phyloP scores from a whole-genome alignment of 2,113 vertebrate species.

The Pangasianodon hypophthalmus region DNA sequence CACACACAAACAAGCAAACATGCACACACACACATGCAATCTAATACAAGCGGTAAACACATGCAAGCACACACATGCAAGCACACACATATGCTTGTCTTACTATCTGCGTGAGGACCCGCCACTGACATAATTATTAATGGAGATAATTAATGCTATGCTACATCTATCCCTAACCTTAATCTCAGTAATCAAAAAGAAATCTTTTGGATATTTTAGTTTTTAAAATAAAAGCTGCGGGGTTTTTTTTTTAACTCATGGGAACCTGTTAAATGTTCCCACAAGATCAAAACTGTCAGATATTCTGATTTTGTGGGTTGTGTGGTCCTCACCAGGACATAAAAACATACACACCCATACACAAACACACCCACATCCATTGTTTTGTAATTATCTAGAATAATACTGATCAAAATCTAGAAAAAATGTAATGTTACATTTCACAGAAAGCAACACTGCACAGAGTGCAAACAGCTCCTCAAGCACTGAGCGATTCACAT shows the following conservation, averaged over 20 bases:
- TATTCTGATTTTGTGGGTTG: neutral
- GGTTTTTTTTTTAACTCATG: neutral
- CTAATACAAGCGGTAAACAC: neutral
- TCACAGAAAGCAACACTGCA: neutral
- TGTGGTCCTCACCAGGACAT: neutral
- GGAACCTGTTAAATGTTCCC: neutral
- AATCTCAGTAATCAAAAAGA: neutral
- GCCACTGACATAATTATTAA: neutral
- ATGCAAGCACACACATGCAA: conserved; percentile 4
- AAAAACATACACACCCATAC: neutral
- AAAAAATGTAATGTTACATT: neutral
- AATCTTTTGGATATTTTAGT: neutral
- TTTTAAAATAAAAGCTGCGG: neutral
- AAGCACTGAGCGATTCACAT: conserved; percentile 32
- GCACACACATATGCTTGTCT: neutral
- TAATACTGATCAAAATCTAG: neutral
- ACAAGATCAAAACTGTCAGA: neutral
- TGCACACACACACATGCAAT: neutral
- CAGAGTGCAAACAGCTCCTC: conserved; percentile 24
- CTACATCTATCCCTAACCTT: neutral
- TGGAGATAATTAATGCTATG: neutral
- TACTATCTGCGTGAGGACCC: neutral
- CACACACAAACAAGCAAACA: neutral
- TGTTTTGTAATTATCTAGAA: neutral
- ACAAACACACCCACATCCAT: too few species aligned